A percentile compares a stretch with the other conserved stretches of the same genome.
Evolutionary conservation across 2,888 invertebrate genomes (phyloP).

Genomic region (Megalurothrips usitatus): DNA sequence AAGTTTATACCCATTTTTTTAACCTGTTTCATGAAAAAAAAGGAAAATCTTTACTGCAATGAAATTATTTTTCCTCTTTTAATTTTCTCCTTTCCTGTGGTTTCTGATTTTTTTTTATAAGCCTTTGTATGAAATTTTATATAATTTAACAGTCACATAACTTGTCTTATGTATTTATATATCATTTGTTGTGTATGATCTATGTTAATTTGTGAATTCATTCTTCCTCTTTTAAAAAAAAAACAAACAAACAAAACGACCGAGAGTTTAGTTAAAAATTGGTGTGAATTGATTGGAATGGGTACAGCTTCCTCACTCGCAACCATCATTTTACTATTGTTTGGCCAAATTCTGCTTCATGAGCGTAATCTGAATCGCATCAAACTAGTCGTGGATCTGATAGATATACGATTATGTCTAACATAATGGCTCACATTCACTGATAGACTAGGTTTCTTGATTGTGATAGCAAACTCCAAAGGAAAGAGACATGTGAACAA

Average conservation of each 20-base stretch:
- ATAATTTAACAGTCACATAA: conserved; percentile 23
- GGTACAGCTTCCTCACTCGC: conserved; percentile 14
- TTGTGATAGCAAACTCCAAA: conserved; percentile 4
- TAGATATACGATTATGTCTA: neutral
- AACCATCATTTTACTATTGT: neutral
- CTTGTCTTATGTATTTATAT: conserved; percentile 23
- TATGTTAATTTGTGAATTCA: conserved; percentile 18
- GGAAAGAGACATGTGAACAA: neutral
- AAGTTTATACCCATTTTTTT: conserved; percentile 25
- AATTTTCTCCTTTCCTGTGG: neutral
- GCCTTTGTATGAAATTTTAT: conserved; percentile 25
- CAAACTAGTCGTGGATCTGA: neutral
- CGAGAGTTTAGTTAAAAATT: neutral
- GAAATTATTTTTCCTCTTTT: conserved; percentile 14
- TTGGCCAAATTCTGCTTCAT: neutral
- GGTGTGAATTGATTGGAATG: neutral
- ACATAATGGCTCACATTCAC: neutral
- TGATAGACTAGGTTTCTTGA: neutral
- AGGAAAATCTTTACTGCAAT: conserved; percentile 23
- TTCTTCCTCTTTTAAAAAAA: neutral
- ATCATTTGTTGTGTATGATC: conserved; percentile 21
- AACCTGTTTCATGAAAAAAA: conserved; percentile 23
- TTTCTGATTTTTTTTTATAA: neutral
- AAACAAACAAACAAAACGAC: neutral
- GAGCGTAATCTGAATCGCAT: neutral